Percentiles rank a stretch among this genome's conserved stretches.
Evolutionary conservation across 2,888 invertebrate species (phyloP).

Genomic region (Pollenia labialis): DNA sequence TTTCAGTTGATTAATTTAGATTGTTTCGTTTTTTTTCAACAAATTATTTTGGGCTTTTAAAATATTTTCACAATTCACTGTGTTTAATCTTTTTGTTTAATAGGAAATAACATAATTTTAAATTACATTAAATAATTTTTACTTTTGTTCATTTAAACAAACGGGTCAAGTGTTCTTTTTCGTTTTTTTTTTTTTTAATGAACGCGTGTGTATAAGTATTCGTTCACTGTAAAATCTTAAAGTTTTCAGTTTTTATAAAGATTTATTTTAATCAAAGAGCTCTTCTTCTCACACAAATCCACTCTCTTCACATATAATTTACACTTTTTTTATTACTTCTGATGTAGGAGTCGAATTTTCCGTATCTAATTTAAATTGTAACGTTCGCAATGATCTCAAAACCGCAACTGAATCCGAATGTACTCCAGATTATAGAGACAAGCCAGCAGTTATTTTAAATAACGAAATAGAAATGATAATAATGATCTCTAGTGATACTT

Average conservation of each 20-base stretch:
- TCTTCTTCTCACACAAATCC: constrained; percentile 18
- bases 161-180: constrained; percentile 54
- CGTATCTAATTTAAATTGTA: constrained; percentile 70
- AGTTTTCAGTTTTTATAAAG: constrained; percentile 47
- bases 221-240: constrained; percentile 1
- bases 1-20: not conserved
- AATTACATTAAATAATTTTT: constrained; percentile 34
- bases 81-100: not conserved
- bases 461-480: constrained; percentile 49
- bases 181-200: constrained; percentile 6
- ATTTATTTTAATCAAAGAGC: constrained; percentile 54
- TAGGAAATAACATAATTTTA: constrained; percentile 29
- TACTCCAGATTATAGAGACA: constrained; percentile 7
- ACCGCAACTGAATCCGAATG: constrained; percentile 77
- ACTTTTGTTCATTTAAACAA: constrained; percentile 24
- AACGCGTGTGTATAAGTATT: not conserved
- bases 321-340: constrained; percentile 37
- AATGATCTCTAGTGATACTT: constrained; percentile 73
- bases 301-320: constrained; percentile 13
- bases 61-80: constrained; percentile 25
- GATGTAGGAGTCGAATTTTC: constrained; percentile 36
- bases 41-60: not conserved
- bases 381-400: constrained; percentile 78
- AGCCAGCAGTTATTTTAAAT: not conserved
- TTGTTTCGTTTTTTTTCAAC: not conserved